These are phyloP conservation scores for Gadus macrocephalus DNA, from an alignment of 2,113 vertebrate species.

Conservation along the genomic window DNA sequence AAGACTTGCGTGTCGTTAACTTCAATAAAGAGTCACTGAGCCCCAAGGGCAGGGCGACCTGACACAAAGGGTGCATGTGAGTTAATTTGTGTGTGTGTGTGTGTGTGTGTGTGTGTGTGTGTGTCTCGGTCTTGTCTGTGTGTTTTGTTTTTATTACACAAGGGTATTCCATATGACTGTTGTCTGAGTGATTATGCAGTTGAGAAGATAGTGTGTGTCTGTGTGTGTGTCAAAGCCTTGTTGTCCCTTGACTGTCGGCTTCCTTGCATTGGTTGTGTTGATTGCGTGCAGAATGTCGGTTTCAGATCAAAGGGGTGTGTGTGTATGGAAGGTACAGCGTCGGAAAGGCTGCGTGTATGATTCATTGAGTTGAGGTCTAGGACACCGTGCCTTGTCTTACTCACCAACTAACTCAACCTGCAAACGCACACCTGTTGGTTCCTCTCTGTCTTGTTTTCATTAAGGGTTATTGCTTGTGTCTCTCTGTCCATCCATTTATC, in stretches of 20 bases:
- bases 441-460: background rate
- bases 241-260: slow-evolving; percentile 4
- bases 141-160: slow-evolving; percentile 23
- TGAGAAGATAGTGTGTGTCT: background rate
- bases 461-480: no score
- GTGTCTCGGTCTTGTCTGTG: slow-evolving; percentile 24
- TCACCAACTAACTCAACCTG: slow-evolving; percentile 34
- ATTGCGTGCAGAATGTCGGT: slow-evolving; percentile 23
- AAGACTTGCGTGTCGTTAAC: slow-evolving; percentile 59
- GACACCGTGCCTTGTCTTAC: slow-evolving; percentile 50
- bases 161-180: background rate
- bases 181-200: slow-evolving; percentile 6
- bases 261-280: slow-evolving; percentile 15
- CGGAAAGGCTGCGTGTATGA: slow-evolving; percentile 58
- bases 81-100: slow-evolving; percentile 36
- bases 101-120: slow-evolving; percentile 17
- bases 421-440: background rate
- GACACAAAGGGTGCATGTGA: slow-evolving; percentile 51
- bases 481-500: background rate
- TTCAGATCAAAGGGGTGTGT: background rate
- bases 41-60: slow-evolving; percentile 66
- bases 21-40: slow-evolving; percentile 60
- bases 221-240: background rate
- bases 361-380: slow-evolving; percentile 67
- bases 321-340: slow-evolving; percentile 4